phyloP scores from a whole-genome alignment of 2,888 invertebrate species.

The Tipula vernalis region DNA sequence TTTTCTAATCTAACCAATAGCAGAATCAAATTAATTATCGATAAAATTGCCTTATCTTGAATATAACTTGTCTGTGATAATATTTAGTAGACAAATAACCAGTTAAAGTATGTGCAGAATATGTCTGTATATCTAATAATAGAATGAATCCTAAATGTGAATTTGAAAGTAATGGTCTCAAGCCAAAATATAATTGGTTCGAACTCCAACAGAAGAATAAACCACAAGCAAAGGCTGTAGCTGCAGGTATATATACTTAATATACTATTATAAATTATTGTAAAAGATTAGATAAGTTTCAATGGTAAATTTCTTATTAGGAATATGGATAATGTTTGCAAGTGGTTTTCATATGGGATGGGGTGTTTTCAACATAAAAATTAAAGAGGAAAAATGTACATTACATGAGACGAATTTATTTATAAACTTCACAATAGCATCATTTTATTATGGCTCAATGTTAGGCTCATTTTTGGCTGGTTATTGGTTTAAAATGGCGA shows the following conservation, averaged over 20 bases:
- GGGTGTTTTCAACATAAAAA: conserved; percentile 13
- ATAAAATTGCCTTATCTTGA: neutral
- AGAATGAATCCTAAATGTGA: neutral
- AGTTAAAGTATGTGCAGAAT: neutral
- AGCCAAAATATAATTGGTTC: conserved; percentile 10
- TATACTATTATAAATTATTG: neutral
- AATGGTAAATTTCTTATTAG: neutral
- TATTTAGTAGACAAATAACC: neutral
- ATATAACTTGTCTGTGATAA: neutral
- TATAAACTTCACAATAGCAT: conserved; percentile 10
- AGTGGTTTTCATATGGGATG: conserved; percentile 14
- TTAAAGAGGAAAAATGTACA: neutral
- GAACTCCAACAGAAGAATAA: conserved; percentile 14
- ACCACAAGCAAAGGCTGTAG: conserved; percentile 13
- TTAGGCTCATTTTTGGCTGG: conserved; percentile 12
- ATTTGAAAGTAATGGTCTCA: neutral
- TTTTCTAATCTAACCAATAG: neutral
- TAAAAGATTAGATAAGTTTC: neutral
- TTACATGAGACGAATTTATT: conserved; percentile 9
- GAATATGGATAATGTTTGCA: conserved; percentile 10
- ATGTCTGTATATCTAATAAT: neutral
- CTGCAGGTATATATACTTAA: neutral
- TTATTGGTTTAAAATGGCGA: neutral
- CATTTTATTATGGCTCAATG: conserved; percentile 14
- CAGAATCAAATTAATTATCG: neutral